A percentile compares a stretch with the other conserved stretches of the same genome.
phyloP scores from a whole-genome alignment of 2,888 invertebrate genomes.

The Yponomeuta cagnagella region DNA sequence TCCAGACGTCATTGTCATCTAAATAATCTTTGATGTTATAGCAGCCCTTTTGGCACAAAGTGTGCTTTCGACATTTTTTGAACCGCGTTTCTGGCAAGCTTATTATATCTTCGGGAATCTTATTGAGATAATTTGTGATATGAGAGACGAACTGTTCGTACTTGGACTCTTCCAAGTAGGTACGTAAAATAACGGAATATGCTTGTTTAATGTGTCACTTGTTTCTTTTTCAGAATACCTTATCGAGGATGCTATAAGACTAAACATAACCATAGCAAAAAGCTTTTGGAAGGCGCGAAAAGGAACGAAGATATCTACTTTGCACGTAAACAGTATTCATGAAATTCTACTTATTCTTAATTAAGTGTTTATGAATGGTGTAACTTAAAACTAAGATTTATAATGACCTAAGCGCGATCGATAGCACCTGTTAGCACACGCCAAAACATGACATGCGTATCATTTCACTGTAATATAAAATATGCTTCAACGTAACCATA shows the following conservation, averaged over 20 bases:
- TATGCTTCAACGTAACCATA: not conserved
- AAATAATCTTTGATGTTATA: no score
- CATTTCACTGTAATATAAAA: not conserved
- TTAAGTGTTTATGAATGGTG: conserved; percentile 26
- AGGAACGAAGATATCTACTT: conserved; percentile 60
- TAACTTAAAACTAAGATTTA: conserved; percentile 27
- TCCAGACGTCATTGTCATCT: no score
- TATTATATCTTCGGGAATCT: no score
- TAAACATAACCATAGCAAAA: conserved; percentile 39
- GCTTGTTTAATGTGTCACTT: not conserved
- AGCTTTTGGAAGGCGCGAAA: conserved; percentile 50
- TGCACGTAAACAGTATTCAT: conserved; percentile 65
- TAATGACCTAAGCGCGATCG: not conserved
- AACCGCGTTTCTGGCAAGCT: no score
- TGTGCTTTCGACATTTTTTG: no score
- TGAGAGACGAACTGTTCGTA: no score
- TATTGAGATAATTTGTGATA: no score
- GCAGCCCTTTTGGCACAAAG: no score
- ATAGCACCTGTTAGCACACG: not conserved
- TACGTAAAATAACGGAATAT: no score
- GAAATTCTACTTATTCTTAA: conserved; percentile 58
- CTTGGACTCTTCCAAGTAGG: no score
- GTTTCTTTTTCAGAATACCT: conserved; percentile 46
- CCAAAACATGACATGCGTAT: not conserved
- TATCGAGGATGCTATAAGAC: conserved; percentile 45